A percentile compares a stretch with the other conserved stretches of the same genome.
Conservation (phyloP, 2,888 invertebrate species). For the Dendrolimus houi region DNA sequence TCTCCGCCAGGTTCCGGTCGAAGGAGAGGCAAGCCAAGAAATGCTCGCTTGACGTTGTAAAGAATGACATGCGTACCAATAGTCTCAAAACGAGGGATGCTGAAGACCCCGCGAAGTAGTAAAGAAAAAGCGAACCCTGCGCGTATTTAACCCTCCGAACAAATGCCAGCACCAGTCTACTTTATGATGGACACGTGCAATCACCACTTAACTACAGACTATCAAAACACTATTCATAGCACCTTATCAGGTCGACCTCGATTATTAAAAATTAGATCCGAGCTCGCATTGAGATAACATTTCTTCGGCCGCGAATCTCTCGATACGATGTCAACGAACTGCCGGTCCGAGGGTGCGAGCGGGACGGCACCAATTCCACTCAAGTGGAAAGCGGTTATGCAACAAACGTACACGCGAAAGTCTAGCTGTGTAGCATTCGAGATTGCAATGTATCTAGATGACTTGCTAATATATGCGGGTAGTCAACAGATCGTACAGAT, state of each 20-base stretch:
- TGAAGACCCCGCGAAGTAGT: too few relatives aligned
- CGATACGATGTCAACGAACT: constrained; percentile 56
- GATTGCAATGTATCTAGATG: constrained; percentile 47
- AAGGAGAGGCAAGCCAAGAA: too few relatives aligned
- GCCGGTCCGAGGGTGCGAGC: constrained; percentile 51
- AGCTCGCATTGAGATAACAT: constrained; percentile 13
- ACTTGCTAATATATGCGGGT: constrained; percentile 27
- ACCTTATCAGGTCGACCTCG: not conserved
- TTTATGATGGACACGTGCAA: too few relatives aligned
- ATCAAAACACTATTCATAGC: not conserved
- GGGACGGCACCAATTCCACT: constrained; percentile 46
- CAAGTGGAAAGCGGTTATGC: constrained; percentile 72
- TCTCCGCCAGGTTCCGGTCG: too few relatives aligned
- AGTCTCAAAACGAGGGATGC: too few relatives aligned
- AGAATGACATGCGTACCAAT: too few relatives aligned
- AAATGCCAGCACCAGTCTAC: too few relatives aligned
- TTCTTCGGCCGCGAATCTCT: constrained; percentile 41
- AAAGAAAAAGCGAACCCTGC: too few relatives aligned
- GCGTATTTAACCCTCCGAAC: too few relatives aligned
- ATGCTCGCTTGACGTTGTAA: too few relatives aligned
- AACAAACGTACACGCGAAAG: constrained; percentile 63
- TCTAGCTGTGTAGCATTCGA: constrained; percentile 34
- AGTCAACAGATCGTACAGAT: not conserved
- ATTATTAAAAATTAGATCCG: not conserved
- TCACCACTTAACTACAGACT: not conserved